Base-by-base conservation (phyloP, 2,888 invertebrate species). In the Tillus elongatus region DNA sequence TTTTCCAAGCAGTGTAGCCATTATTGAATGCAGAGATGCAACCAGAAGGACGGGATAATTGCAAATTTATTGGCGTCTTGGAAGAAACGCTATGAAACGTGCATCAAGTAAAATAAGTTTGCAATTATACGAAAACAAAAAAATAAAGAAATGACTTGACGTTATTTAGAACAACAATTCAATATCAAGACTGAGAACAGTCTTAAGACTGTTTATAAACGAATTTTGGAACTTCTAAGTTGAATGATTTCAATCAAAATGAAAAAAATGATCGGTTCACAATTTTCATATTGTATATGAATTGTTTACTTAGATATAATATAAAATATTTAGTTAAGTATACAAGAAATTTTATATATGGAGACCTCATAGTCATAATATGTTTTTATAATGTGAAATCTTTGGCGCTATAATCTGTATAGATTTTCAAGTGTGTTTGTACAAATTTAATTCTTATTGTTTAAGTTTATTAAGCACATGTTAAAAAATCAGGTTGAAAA, bases 161-260 rank as follows among this genome's bases (percentile, higher is more conserved):
- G n/a, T n/a, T n/a, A n/a, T 39, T 38, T 44, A 43, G 44, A 50
- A 41, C 43, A 51, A 44, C 38, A 44, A 43, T 48, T 46, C 43
- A 45, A 45, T 47, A 50, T 43, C 46, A 50, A 52, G 50, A 54
- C 52, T 52, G 52, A 51, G 32, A 41, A 44, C 43, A 46, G 47
- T 51, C 46, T 39, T 15, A 40, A 38, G 42, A 43, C 45, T 49
- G 49, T 44, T 47, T 37, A n/a, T 42, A 52, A 51, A 54, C 52
- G 54, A 56, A 56, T 54, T 53, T 54, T 53, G 42, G 46, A 50
- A 51, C 43, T 19, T n/a, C 43, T 44, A 44, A 42, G 30, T 43
- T 39, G 43, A 41, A 47, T 43, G 33, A 41, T 46, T 49, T 43
- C 35, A 44, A 47, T 45, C 45, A 46, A 48, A 45, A 42, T 37